Conservation (phyloP, 2,113 vertebrate genomes). For the Macroglossus sobrinus region DNA sequence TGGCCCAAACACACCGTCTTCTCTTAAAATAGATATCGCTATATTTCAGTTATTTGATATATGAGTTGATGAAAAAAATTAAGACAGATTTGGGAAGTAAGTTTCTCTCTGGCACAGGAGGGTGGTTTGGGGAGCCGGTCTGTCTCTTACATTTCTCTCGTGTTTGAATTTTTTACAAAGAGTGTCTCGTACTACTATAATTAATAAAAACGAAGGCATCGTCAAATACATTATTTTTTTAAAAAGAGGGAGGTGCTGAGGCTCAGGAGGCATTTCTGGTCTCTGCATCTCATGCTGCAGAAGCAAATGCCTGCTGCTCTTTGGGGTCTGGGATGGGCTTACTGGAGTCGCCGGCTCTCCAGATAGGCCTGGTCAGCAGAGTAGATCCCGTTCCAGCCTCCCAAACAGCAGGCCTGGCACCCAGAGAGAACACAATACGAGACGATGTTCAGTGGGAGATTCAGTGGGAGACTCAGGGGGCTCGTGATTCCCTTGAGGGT, state of each 20-base stretch:
- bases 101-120: not conserved
- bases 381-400: not conserved
- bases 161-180: conserved; percentile 43
- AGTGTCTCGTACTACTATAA: not conserved
- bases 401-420: not conserved
- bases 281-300: not conserved
- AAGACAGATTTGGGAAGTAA: not conserved
- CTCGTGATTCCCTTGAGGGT: fast-evolving
- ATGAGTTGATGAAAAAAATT: not conserved
- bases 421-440: not conserved
- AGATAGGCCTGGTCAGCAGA: not conserved
- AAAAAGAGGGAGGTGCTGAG: not conserved
- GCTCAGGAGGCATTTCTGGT: not conserved
- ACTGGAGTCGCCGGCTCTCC: not conserved
- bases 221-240: not conserved
- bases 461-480: too few relatives aligned
- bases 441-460: not conserved
- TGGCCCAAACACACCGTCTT: not conserved
- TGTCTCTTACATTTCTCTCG: not conserved
- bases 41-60: not conserved
- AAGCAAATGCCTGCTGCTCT: not conserved
- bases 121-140: not conserved
- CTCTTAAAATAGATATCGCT: conserved; percentile 24
- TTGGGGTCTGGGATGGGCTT: not conserved
- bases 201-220: not conserved